A percentile compares a stretch with the other conserved stretches of the same genome.
phyloP scores from a whole-genome alignment of 1,140 invertebrate species.

The Macrostomum lignano region DNA sequence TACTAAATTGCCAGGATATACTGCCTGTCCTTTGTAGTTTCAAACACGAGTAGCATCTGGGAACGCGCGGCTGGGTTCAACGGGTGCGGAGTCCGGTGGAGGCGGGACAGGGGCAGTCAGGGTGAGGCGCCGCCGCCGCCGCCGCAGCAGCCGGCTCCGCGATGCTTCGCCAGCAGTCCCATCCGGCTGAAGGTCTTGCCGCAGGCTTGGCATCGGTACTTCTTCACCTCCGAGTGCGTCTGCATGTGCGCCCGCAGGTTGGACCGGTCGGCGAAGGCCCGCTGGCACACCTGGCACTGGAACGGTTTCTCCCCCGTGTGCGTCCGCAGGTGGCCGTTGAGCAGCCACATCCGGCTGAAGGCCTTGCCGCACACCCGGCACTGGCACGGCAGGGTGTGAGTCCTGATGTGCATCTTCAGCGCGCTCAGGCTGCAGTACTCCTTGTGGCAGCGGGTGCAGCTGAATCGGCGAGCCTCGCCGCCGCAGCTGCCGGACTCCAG shows the following conservation, averaged over 20 bases:
- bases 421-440: constrained; percentile 74
- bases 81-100: too few species aligned
- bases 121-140: too few species aligned
- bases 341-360: constrained; percentile 74
- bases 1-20: too few species aligned
- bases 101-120: too few species aligned
- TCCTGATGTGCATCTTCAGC: constrained; percentile 91
- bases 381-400: constrained; percentile 84
- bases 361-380: constrained; percentile 82
- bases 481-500: neutral
- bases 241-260: constrained; percentile 81
- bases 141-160: too few species aligned
- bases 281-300: constrained; percentile 64
- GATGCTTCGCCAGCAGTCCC: constrained; percentile 71
- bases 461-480: constrained; percentile 32
- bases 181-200: constrained; percentile 87
- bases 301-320: constrained; percentile 64
- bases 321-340: constrained; percentile 37
- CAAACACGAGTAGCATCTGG: too few species aligned
- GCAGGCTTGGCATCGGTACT: constrained; percentile 68
- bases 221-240: constrained; percentile 86
- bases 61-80: too few species aligned
- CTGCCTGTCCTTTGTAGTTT: too few species aligned
- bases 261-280: constrained; percentile 78
- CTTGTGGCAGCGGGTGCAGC: constrained; percentile 80